Conservation (phyloP, 53 echinoderm and acorn worm species). For the Henricia sp. region DNA sequence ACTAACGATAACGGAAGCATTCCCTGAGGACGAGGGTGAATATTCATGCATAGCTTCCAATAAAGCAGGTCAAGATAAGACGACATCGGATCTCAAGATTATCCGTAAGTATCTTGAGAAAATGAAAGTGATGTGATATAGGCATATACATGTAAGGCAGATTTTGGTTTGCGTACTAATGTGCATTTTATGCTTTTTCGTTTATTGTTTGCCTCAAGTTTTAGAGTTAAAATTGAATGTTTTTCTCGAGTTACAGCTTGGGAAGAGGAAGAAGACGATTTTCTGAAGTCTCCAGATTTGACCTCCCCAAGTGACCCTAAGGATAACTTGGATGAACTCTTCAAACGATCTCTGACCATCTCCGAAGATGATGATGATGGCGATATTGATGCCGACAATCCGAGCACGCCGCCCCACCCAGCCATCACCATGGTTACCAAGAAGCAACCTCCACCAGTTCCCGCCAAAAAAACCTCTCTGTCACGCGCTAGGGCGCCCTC, state of each 20-base stretch:
- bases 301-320: neutral
- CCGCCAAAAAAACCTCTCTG: constrained; percentile 49
- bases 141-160: too few relatives aligned
- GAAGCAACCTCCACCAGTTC: constrained; percentile 36
- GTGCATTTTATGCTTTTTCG: too few relatives aligned
- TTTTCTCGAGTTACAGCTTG: constrained; percentile 2
- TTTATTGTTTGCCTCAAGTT: too few relatives aligned
- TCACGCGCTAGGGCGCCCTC: constrained; percentile 54
- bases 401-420: neutral
- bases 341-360: constrained; percentile 33
- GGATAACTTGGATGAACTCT: constrained; percentile 34
- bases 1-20: constrained; percentile 89
- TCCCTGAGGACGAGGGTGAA: constrained; percentile 96
- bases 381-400: constrained; percentile 25
- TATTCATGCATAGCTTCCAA: constrained; percentile 87
- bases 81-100: constrained; percentile 75
- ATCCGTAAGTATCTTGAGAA: constrained; percentile 66
- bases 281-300: neutral
- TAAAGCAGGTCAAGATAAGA: constrained; percentile 69
- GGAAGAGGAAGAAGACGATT: constrained; percentile 47
- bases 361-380: constrained; percentile 43
- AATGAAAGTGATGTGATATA: too few relatives aligned
- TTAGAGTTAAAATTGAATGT: too few relatives aligned
- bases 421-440: constrained; percentile 38
- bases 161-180: too few relatives aligned